Evolutionary conservation across 2,888 invertebrate genomes (phyloP).

Genomic region (Dynastes grantii): DNA sequence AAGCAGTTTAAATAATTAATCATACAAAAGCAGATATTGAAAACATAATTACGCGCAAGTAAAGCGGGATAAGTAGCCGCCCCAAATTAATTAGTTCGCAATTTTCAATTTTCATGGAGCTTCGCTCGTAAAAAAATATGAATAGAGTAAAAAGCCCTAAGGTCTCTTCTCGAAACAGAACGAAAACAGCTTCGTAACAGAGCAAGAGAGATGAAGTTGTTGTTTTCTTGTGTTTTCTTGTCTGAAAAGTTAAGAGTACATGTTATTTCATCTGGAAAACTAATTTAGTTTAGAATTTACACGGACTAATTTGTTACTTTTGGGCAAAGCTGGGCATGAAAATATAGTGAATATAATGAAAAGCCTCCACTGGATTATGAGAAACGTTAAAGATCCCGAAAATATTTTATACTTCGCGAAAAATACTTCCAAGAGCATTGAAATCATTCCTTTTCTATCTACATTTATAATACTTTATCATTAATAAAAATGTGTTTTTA

Average conservation of each 20-base stretch:
- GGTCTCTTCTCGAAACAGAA: background rate
- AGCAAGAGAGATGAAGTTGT: background rate
- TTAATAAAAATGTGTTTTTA: too few relatives aligned
- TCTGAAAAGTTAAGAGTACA: background rate
- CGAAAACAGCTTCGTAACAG: background rate
- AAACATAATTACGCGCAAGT: background rate
- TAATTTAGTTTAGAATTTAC: slow-evolving; percentile 4
- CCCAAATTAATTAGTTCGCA: background rate
- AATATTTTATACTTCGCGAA: too few relatives aligned
- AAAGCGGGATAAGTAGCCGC: background rate
- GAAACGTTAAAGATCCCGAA: too few relatives aligned
- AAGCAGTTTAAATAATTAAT: background rate
- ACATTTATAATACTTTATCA: too few relatives aligned
- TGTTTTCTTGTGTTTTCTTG: background rate
- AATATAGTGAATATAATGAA: too few relatives aligned
- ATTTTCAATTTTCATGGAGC: background rate
- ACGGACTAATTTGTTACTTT: background rate
- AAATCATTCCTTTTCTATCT: too few relatives aligned
- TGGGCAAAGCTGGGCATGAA: too few relatives aligned
- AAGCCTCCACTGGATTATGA: too few relatives aligned
- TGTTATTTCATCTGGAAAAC: background rate
- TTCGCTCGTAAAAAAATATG: background rate
- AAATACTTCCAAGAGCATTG: too few relatives aligned
- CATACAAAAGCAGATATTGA: background rate
- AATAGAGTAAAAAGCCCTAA: background rate